phyloP scores from a whole-genome alignment of 1,140 invertebrate genomes.

The Mycetomoellerius zeteki region DNA sequence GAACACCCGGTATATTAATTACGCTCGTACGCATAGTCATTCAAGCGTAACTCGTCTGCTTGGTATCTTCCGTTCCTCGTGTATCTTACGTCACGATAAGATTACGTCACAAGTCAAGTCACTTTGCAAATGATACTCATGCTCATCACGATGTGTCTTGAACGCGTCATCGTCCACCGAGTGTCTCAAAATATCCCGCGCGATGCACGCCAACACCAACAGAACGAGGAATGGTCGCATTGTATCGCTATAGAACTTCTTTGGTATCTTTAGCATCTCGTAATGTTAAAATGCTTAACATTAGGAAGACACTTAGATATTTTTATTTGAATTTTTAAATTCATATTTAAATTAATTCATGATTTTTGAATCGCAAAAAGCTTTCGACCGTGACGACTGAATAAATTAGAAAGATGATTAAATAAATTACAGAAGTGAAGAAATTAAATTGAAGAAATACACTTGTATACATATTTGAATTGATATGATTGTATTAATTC shows the following conservation, averaged over 20 bases:
- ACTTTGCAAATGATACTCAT: neutral
- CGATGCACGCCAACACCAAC: neutral
- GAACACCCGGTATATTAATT: conserved; percentile 7
- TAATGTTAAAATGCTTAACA: neutral
- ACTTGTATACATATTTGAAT: neutral
- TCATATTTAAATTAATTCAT: neutral
- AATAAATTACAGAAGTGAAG: neutral
- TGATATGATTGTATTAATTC: neutral
- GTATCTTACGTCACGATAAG: conserved; percentile 1
- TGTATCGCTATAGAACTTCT: neutral
- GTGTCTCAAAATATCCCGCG: conserved; percentile 19
- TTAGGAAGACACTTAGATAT: neutral
- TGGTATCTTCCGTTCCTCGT: neutral
- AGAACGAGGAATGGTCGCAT: neutral
- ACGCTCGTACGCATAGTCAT: neutral
- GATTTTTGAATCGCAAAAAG: neutral
- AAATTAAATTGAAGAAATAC: neutral
- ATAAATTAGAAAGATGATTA: neutral
- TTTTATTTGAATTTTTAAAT: neutral
- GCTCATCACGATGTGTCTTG: neutral
- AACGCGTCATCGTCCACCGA: neutral
- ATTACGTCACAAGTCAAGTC: conserved; percentile 37
- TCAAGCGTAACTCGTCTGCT: conserved; percentile 1
- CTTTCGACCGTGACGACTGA: neutral
- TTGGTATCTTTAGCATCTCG: neutral